Evolutionary conservation across 1,140 invertebrate species (phyloP), one percentile per base, ranked within the genome.

Genomic region (Bursaphelenchus mucronatus): DNA sequence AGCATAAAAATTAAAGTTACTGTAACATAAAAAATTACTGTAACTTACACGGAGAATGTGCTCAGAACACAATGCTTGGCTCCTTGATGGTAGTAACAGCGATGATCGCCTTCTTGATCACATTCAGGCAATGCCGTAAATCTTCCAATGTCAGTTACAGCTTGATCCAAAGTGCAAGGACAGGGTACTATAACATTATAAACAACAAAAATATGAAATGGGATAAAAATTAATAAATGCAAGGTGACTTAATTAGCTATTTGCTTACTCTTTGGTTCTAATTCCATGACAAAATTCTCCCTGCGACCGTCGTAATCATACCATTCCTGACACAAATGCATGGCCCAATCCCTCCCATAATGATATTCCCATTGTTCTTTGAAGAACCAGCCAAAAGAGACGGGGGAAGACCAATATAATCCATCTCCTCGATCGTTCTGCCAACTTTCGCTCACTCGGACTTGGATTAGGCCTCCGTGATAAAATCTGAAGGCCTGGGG

Each of bases 361-460:
- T 86, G 71, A 17, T 86, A 83, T 78, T 90, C 87, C 91, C 91
- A 95, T 82, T 94, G 91, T 0, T 87, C 86, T 0, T 85, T 86
- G 77, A 94, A 94, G 77, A 94, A 95, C 92, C 92, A 95, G 0
- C 84, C 91, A 3, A 95, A 81, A 0, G 92, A 92, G 71, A 95
- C 89, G 0, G 92, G 91, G 41, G 88, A 86, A 11, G 70, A 73
- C 69, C 69, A 71, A 62, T 71, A 71, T 44, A 59, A 11, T 91
- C 92, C 92, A 94, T 3, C 94, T 82, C 1, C 88, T 83, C 0
- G 89, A 90, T 78, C n/a, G 17, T 72, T 73, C 6, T 69, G 46
- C 70, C 70, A 71, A 39, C 39, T 61, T 17, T 74, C 66, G 39
- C 63, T 65, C 11, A 71, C 70, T 17, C 70, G 46, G 13, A 72